A percentile compares a stretch with the other conserved stretches of the same genome.
These are phyloP conservation scores for Escarpia spicata DNA, from an alignment of 2,888 invertebrate genomes.

Conservation along the genomic window DNA sequence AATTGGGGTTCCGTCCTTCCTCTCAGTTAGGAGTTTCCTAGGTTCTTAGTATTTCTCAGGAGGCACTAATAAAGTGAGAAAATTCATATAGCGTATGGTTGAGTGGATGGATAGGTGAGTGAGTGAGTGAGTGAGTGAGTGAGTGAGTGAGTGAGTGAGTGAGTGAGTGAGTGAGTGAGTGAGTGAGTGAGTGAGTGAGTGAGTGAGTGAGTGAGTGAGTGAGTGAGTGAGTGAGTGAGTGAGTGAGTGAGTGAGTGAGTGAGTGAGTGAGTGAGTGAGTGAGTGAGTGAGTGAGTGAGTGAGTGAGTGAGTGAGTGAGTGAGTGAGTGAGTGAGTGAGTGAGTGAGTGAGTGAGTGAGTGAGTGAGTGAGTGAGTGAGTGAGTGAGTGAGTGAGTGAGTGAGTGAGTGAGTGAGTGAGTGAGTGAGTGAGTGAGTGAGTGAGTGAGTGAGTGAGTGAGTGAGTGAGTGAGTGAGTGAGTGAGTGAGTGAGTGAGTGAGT, in stretches of 20 bases:
- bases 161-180: conserved; percentile 19
- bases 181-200: conserved; percentile 17
- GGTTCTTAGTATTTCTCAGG: too few species aligned
- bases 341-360: conserved; percentile 13
- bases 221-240: conserved; percentile 19
- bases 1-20: too few species aligned
- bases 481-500: not conserved
- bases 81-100: too few species aligned
- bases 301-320: not conserved
- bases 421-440: not conserved
- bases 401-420: not conserved
- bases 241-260: not conserved
- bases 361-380: conserved; percentile 13
- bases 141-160: too few species aligned
- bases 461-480: not conserved
- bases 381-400: conserved; percentile 13
- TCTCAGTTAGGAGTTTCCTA: too few species aligned
- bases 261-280: too few species aligned
- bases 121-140: too few species aligned
- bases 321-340: not conserved
- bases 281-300: too few species aligned
- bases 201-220: conserved; percentile 19
- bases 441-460: not conserved
- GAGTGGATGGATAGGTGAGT: too few species aligned
- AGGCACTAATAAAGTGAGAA: too few species aligned